Base-by-base conservation (phyloP, 2,888 invertebrate species). In the Orthosia cruda region DNA sequence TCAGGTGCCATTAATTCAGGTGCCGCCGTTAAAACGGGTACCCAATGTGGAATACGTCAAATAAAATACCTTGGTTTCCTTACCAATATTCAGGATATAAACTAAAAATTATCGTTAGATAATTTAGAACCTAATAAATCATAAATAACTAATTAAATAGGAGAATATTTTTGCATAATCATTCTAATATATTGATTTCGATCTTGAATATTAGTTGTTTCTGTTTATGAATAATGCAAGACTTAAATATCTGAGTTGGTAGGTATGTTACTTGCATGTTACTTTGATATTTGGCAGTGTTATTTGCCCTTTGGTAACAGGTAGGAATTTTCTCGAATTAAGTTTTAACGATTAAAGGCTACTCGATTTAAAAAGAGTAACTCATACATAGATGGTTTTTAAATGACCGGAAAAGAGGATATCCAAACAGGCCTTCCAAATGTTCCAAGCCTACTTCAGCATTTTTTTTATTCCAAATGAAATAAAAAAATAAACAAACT, bases 101-200 rank as follows among this genome's bases (percentile, higher is more conserved):
- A 54, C 18, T 54, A 20, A 12, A 59, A 85, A 55, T 74, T 18
- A 12, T 74, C 18, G 26, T 61, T 62, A 9, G 9, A 61, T 61
- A n/a, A n/a, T n/a, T n/a, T n/a, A n/a, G n/a, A n/a, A 69, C 12
- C 18, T 49, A 58, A 77, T 82, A 83, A 82, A 82, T 86, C 86
- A 83, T 67, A 67, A 57, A 80, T 11, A 59, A 65, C 54, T 67
- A 83, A 72, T 72, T 74, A 73, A 55, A 58, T 67, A 47, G 50
- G 40, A 52, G 74, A 65, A 77, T 74, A 78, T 74, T 76, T 72
- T 73, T 76, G 75, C 74, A 68, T 71, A 61, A 67, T 74, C 57
- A 78, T 75, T 71, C 23, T 16, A 65, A 71, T 82, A 58, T 65
- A 62, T 55, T 69, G 32, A 58, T 55, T 52, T 71, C 45, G 54